Percentiles rank a stretch among this genome's conserved stretches.
phyloP scores from a whole-genome alignment of 37 sponge, comb jelly and placozoan genomes.

The Haliclona indistincta region DNA sequence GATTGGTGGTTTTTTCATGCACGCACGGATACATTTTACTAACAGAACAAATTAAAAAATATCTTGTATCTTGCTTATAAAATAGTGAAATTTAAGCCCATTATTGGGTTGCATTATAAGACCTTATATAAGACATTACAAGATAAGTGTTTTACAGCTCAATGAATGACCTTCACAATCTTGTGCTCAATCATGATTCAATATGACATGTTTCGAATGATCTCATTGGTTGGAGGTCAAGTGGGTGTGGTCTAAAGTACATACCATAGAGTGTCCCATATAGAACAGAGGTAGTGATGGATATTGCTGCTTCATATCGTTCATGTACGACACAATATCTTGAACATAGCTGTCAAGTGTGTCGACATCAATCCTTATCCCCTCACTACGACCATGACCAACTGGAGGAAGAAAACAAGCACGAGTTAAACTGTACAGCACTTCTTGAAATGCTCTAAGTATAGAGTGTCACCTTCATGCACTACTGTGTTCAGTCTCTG shows the following conservation, averaged over 20 bases:
- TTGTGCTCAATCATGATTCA: no score
- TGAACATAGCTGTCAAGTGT: constrained; percentile 35
- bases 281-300: constrained; percentile 54
- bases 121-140: no score
- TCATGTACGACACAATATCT: constrained; percentile 48
- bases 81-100: no score
- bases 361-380: constrained; percentile 50
- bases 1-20: no score
- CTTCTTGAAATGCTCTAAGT: neutral
- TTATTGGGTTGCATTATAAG: no score
- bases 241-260: no score
- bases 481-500: neutral
- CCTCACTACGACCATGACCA: constrained; percentile 81
- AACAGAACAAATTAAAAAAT: no score
- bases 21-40: no score
- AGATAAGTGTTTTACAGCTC: neutral
- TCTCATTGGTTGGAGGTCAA: no score
- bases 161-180: neutral
- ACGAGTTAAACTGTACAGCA: no score
- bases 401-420: constrained; percentile 23
- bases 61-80: no score
- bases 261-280: constrained; percentile 86
- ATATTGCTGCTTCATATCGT: constrained; percentile 25
- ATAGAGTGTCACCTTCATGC: neutral
- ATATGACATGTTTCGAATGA: no score